Conservation (phyloP, 1,140 invertebrate species). For the Meloidogyne floridensis region DNA sequence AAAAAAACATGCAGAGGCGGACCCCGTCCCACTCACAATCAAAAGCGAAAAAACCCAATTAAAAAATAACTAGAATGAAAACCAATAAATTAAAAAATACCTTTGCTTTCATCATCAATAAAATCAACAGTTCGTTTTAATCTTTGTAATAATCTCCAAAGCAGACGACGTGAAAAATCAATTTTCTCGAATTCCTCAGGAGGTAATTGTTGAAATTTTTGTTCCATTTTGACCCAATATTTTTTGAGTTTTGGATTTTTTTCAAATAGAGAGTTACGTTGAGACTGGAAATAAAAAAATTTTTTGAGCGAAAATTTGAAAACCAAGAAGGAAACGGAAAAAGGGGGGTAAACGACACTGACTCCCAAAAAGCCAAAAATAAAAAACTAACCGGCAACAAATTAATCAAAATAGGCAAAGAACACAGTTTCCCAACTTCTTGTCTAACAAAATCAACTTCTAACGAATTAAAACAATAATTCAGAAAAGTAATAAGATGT, state of each 20-base stretch:
- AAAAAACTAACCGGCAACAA: slow-evolving; percentile 75
- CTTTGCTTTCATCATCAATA: slow-evolving; percentile 68
- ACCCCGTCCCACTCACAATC: too few species aligned
- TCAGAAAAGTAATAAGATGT: slow-evolving; percentile 83
- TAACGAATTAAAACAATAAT: slow-evolving; percentile 90
- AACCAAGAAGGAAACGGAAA: too few species aligned
- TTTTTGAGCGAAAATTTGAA: too few species aligned
- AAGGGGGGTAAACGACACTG: too few species aligned
- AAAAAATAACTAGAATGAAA: not conserved
- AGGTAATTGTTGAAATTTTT: slow-evolving; percentile 76
- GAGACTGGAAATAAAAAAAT: slow-evolving; percentile 67
- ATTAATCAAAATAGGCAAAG: slow-evolving; percentile 89
- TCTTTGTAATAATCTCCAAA: slow-evolving; percentile 84
- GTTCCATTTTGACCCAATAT: slow-evolving; percentile 85
- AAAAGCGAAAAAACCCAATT: too few species aligned
- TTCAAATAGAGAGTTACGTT: slow-evolving; percentile 82
- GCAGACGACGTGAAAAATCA: slow-evolving; percentile 84
- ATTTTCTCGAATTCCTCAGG: slow-evolving; percentile 75
- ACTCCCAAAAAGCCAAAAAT: not conserved
- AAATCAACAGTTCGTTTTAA: slow-evolving; percentile 82
- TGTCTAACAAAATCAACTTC: slow-evolving; percentile 88
- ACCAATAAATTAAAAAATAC: not conserved
- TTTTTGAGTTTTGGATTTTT: slow-evolving; percentile 85
- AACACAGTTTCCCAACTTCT: slow-evolving; percentile 87
- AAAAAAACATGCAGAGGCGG: too few species aligned